phyloP scores from a whole-genome alignment of 1,140 invertebrate genomes.

The Druon quercuslanigerum region DNA sequence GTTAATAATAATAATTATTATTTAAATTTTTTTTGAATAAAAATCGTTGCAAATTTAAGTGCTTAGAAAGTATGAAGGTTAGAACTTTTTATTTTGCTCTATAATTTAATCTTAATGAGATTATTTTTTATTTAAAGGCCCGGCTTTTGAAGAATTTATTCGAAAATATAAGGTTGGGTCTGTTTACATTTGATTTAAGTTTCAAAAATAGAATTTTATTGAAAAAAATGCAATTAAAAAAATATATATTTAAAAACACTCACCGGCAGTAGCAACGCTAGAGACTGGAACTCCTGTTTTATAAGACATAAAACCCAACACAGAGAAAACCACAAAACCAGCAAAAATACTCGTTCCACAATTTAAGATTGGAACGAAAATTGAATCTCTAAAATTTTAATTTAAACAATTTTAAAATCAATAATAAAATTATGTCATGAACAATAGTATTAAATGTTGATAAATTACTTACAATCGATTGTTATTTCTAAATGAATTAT shows the following conservation, averaged over 20 bases:
- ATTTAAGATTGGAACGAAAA: conserved; percentile 86
- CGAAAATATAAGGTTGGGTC: too few relatives aligned
- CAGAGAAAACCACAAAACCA: conserved; percentile 95
- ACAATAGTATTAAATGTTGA: background rate
- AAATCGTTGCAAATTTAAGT: conserved; percentile 27
- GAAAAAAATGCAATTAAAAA: too few relatives aligned
- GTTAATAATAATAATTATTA: conserved; percentile 10
- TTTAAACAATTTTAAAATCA: conserved; percentile 9
- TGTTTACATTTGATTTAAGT: too few relatives aligned
- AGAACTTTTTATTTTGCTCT: too few relatives aligned
- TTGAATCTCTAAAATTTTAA: conserved; percentile 80
- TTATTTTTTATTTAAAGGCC: too few relatives aligned
- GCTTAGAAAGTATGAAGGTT: too few relatives aligned
- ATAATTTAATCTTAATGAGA: too few relatives aligned
- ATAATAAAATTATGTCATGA: conserved; percentile 22
- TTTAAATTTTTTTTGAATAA: conserved; percentile 17
- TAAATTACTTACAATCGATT: conserved; percentile 81
- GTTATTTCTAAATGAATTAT: conserved; percentile 92
- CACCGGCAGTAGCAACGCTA: conserved; percentile 90
- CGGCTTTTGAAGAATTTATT: too few relatives aligned
- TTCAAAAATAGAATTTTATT: too few relatives aligned
- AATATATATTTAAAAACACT: conserved; percentile 25
- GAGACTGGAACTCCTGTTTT: conserved; percentile 88
- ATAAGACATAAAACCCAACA: conserved; percentile 93
- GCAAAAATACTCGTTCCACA: conserved; percentile 93